Evolutionary conservation across 2,113 vertebrate genomes (phyloP), one percentile per base, ranked within the genome.

Genomic region (Campylomormyrus numenius): DNA sequence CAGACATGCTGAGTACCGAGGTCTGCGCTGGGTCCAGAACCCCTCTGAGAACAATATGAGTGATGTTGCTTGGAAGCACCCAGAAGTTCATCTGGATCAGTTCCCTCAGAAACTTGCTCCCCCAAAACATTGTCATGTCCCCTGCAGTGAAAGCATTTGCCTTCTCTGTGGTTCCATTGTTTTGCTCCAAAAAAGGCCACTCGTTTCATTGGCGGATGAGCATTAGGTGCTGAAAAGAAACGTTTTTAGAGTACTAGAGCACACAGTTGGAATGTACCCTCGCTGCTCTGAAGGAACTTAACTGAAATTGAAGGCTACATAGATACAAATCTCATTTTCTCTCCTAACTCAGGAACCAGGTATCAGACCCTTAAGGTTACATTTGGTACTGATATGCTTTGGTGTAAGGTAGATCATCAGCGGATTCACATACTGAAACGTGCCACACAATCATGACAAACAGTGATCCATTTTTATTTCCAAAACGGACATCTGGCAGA

Each of bases 81-180:
- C 89, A 74, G 74, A 24, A 52, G 50, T 90, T 89, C 91, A 93
- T 94, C 93, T 94, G 92, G 93, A 93, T 91, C 89, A 89, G 87
- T 85, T 93, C 45, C n/a, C 85, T 92, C 15, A 89, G 48, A 77
- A 87, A 85, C 88, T 85, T n/a, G 53, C 31, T 21, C 0, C 27
- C 88, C 89, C 88, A 10, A 58, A 91, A 49, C 6, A 0, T 49
- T 90, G 4, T 6, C 27, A 56, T 45, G 66, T 49, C 62, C 62
- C 46, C 62, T 27, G n/a, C n/a, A 46, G 88, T 27, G 15, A 27
- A 15, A 49, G 10, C 42, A 42, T 27, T 46, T 50, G 88, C 88
- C 45, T 88, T 77, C 46, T 46, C 39, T 58, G 42, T 46, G 6
- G 42, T 70, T 49, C 58, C 62, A 19, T 77, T 74, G 88, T 77